phyloP scores from a whole-genome alignment of 2,113 vertebrate genomes.

The Passerina amoena region DNA sequence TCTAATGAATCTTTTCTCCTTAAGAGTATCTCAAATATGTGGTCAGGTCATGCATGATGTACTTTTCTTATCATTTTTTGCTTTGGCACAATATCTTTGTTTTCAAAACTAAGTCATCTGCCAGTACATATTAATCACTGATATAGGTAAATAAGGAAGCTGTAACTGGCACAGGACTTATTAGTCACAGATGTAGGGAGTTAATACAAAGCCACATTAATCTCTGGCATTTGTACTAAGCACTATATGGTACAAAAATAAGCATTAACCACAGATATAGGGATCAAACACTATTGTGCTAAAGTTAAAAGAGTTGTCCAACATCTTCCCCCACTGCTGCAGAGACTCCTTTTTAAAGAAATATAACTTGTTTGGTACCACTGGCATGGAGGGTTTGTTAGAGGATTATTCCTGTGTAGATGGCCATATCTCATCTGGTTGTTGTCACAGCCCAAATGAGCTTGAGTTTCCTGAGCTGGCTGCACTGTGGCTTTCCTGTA shows the following conservation, averaged over 20 bases:
- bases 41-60: not conserved
- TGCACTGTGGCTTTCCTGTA: not conserved
- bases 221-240: not conserved
- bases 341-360: not conserved
- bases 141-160: not conserved
- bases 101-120: not conserved
- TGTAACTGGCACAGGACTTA: not conserved
- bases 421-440: not conserved
- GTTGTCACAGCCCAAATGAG: not conserved
- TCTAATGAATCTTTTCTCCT: not conserved
- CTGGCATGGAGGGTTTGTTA: not conserved
- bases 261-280: not conserved
- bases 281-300: not conserved
- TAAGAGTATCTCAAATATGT: not conserved
- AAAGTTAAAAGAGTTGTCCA: not conserved
- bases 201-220: not conserved
- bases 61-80: not conserved
- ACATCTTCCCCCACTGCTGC: not conserved
- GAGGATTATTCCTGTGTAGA: not conserved
- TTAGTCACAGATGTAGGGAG: not conserved
- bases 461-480: not conserved
- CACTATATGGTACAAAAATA: not conserved
- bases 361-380: rapidly evolving
- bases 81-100: not conserved
- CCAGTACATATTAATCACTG: not conserved